phyloP scores from a whole-genome alignment of 1,140 invertebrate species.

The Argopecten irradians region DNA sequence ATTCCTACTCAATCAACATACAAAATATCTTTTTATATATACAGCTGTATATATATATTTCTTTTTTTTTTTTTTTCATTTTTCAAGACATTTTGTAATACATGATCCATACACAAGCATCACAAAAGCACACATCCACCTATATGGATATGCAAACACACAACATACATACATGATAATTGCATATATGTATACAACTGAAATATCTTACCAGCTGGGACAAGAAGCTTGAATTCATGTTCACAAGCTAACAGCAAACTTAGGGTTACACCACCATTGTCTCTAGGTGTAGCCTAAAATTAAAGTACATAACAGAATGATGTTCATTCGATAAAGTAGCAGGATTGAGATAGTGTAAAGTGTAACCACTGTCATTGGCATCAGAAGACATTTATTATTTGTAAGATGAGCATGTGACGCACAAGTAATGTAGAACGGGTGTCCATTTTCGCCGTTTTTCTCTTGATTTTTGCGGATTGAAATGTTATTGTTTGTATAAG shows the following conservation, averaged over 20 bases:
- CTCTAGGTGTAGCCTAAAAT: slow-evolving; percentile 32
- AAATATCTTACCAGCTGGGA: slow-evolving; percentile 39
- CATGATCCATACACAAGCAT: too few relatives aligned
- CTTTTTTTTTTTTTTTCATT: too few relatives aligned
- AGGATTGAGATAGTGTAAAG: not conserved
- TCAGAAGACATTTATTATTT: not conserved
- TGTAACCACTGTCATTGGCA: not conserved
- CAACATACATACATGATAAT: too few relatives aligned
- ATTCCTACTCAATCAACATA: too few relatives aligned
- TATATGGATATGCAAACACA: too few relatives aligned
- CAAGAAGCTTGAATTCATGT: slow-evolving; percentile 53
- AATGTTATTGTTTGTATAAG: too few relatives aligned
- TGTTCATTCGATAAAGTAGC: not conserved
- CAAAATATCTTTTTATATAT: too few relatives aligned
- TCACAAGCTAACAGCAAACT: slow-evolving; percentile 46
- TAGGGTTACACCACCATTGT: slow-evolving; percentile 31
- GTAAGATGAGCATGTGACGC: not conserved
- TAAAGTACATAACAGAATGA: not conserved
- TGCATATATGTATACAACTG: not conserved
- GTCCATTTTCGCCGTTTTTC: not conserved
- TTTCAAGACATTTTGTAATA: too few relatives aligned
- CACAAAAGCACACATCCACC: too few relatives aligned
- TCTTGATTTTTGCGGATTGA: not conserved
- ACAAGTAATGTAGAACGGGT: not conserved
- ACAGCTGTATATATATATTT: too few relatives aligned